These are phyloP conservation scores for Galendromus occidentalis DNA, from an alignment of 1,140 invertebrate species.

Conservation along the genomic window DNA sequence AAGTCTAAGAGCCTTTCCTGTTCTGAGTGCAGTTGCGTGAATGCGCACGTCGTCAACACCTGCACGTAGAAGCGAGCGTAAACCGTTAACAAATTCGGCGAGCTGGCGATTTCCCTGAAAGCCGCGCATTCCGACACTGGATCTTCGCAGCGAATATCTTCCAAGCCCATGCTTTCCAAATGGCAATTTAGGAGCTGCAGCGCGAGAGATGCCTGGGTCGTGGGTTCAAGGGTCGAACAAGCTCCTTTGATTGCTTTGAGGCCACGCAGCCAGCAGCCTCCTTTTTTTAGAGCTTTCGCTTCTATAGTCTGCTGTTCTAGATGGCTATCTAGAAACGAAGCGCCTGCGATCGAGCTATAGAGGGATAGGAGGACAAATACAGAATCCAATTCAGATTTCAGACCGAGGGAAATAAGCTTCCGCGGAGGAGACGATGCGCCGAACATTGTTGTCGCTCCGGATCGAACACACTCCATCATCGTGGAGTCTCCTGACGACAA, in stretches of 20 bases:
- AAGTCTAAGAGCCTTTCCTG: background rate
- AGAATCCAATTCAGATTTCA: too few species aligned
- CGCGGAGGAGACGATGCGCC: too few species aligned
- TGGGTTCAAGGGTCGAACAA: background rate
- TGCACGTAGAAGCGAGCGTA: background rate
- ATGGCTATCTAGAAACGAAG: background rate
- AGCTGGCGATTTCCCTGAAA: background rate
- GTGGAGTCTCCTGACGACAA: too few species aligned
- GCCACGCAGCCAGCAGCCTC: background rate
- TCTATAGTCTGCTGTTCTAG: background rate
- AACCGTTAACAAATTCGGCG: background rate
- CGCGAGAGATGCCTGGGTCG: background rate
- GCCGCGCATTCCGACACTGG: background rate
- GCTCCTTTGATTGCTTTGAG: background rate
- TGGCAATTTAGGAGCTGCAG: background rate
- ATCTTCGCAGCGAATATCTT: background rate
- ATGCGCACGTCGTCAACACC: slow-evolving; percentile 5
- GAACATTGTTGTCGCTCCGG: too few species aligned
- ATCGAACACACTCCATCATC: too few species aligned
- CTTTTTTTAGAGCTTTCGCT: background rate
- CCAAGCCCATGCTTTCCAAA: background rate
- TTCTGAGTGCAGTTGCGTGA: background rate
- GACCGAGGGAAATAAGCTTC: too few species aligned
- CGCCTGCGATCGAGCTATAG: too few species aligned
- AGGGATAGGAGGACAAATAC: too few species aligned